Conservation (phyloP, 1,140 invertebrate genomes). For the Catajapyx aquilonaris region DNA sequence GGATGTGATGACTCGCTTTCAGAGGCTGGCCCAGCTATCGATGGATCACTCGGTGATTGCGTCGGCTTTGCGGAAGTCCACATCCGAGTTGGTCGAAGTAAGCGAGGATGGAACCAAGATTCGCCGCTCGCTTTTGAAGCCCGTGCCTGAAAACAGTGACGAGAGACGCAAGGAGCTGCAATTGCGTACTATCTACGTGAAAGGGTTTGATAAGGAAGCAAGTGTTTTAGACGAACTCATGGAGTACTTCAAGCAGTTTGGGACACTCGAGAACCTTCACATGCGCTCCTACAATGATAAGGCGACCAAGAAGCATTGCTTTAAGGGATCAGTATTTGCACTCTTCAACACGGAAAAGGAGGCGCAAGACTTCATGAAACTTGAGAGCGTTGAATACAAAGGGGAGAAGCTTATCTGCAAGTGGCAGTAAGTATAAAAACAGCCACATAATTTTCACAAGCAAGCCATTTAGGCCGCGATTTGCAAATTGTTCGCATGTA, state of each 20-base stretch:
- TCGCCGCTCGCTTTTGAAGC: slow-evolving; percentile 46
- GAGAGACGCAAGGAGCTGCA: slow-evolving; percentile 55
- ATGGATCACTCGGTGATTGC: slow-evolving; percentile 46
- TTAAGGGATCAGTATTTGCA: slow-evolving; percentile 79
- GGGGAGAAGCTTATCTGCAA: slow-evolving; percentile 44
- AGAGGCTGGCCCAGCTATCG: slow-evolving; percentile 52
- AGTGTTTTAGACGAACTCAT: slow-evolving; percentile 44
- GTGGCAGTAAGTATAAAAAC: slow-evolving; percentile 35
- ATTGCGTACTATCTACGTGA: slow-evolving; percentile 59
- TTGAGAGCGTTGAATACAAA: slow-evolving; percentile 43
- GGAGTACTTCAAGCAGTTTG: slow-evolving; percentile 45
- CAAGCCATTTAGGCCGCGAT: too few species aligned
- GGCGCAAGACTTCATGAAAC: slow-evolving; percentile 39
- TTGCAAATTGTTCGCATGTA: too few species aligned
- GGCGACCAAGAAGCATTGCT: slow-evolving; percentile 34
- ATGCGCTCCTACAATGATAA: slow-evolving; percentile 49
- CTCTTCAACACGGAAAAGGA: slow-evolving; percentile 55
- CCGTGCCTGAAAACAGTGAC: slow-evolving; percentile 66
- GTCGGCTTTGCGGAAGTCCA: slow-evolving; percentile 49
- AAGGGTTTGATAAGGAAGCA: slow-evolving; percentile 59
- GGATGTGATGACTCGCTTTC: slow-evolving; percentile 67
- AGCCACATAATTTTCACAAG: too few species aligned
- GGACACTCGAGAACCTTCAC: slow-evolving; percentile 42
- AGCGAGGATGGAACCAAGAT: slow-evolving; percentile 66
- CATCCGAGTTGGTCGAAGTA: slow-evolving; percentile 48